Base-by-base conservation (phyloP, 35 echinoderm and acorn worm genomes). In the Hemicentrotus pulcherrimus region DNA sequence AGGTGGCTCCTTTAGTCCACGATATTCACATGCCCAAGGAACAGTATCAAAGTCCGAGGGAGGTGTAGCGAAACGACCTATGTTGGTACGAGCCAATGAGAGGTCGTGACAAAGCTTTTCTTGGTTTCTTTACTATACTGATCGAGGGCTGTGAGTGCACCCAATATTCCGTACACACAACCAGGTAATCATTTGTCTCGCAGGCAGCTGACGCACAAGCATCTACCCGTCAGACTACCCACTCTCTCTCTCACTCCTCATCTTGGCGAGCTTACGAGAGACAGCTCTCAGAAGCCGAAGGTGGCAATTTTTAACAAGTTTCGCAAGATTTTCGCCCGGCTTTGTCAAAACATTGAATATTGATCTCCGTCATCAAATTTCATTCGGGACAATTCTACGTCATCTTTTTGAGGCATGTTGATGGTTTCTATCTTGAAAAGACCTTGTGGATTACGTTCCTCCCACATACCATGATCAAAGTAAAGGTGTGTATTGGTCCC, bases 351-450 rank as follows among this genome's bases (percentile, higher is more conserved):
- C 65, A 78, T 78, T 78, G 6, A 28, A 22, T 78, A 78, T 78
- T 78, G 65, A 78, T 78, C 65, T 78, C 65, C 65, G 28, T 78
- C 65, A 78, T 78, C 65, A 78, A 28, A 78, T 78, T 78, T 78
- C 65, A 78, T 28, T 22, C 65, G 22, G 65, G 24, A 28, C 65
- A 22, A 78, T 78, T 78, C 65, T 78, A 78, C 65, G 65, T 78
- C 65, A 78, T 78, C 65, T n/a, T 78, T 78, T 78, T 78, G 65
- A n/a, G 15, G 65, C 65, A 78, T 78, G 65, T 78, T 78, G 65
- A 78, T 78, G 28, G 65, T 78, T 78, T 78, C 65, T 78, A 78
- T 78, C 65, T 78, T 78, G 65, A 22, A 78, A 78, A 70, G 61
- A 28, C 61, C 18, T 70, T 24, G 61, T 70, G 61, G 61, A 70